These are phyloP conservation scores for Stegana nigrithorax DNA, from an alignment of 2,888 invertebrate genomes.

Conservation along the genomic window DNA sequence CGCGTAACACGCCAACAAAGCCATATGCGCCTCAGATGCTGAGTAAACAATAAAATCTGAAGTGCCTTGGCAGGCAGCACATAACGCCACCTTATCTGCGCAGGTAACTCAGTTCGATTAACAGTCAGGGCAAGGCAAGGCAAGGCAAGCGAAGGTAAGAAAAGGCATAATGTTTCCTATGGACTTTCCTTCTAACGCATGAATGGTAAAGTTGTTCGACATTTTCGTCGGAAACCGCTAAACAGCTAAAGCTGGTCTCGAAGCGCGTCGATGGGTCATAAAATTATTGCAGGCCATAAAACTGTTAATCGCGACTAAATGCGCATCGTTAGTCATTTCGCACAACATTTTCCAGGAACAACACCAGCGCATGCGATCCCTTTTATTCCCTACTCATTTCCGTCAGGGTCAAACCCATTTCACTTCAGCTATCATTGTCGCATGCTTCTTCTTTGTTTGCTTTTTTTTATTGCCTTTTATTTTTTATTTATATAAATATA, in stretches of 20 bases:
- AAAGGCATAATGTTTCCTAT: too few relatives aligned
- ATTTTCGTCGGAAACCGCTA: conserved; percentile 23
- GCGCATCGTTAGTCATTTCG: conserved; percentile 60
- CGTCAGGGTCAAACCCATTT: too few relatives aligned
- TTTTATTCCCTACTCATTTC: too few relatives aligned
- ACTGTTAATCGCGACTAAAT: conserved; percentile 60
- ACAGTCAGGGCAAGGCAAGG: too few relatives aligned
- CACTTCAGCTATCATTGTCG: too few relatives aligned
- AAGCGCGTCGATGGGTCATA: conserved; percentile 59
- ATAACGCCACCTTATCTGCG: conserved; percentile 6
- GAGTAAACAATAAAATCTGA: background rate
- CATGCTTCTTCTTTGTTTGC: too few relatives aligned
- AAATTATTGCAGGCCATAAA: conserved; percentile 58
- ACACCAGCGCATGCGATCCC: too few relatives aligned
- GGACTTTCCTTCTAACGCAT: conserved; percentile 18
- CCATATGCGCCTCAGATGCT: conserved; percentile 3
- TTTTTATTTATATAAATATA: too few relatives aligned
- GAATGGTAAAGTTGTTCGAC: background rate
- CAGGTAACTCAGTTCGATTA: too few relatives aligned
- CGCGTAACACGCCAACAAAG: background rate
- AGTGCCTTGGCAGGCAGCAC: background rate
- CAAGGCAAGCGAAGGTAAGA: background rate
- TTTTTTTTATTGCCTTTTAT: too few relatives aligned
- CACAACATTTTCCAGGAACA: conserved; percentile 50
- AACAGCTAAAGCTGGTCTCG: too few relatives aligned